Conservation (phyloP, 2,797 vertebrate genomes). For the Ctenopoma kingsleyae region DNA sequence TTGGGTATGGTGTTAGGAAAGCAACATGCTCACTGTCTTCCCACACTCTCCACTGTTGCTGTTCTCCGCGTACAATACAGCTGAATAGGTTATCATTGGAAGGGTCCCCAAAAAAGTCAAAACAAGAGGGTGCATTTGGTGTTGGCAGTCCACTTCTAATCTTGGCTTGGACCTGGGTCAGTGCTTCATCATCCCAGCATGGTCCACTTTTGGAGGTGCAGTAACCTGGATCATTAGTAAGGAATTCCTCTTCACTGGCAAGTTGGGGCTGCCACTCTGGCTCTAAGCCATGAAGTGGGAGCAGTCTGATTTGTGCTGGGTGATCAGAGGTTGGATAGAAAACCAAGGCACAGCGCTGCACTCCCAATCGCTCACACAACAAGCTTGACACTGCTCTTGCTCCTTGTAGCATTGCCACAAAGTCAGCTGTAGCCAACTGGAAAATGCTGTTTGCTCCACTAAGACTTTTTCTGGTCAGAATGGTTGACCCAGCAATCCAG, state of each 20-base stretch:
- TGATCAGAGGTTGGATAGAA: constrained; percentile 68
- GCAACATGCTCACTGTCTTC: constrained; percentile 85
- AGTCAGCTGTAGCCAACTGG: constrained; percentile 75
- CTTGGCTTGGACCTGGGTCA: constrained; percentile 74
- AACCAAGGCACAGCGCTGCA: constrained; percentile 83
- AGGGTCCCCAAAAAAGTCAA: constrained; percentile 78
- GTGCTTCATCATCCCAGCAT: constrained; percentile 69
- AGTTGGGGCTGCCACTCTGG: constrained; percentile 79
- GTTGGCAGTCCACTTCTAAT: constrained; percentile 79
- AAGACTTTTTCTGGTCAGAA: constrained; percentile 79
- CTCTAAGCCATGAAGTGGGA: constrained; percentile 83
- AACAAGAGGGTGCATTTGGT: constrained; percentile 78
- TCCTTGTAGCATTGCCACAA: constrained; percentile 73
- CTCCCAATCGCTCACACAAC: constrained; percentile 76
- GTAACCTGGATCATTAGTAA: constrained; percentile 76
- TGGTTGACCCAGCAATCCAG: constrained; percentile 83
- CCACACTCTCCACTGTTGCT: constrained; percentile 87
- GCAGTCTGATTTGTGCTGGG: constrained; percentile 76
- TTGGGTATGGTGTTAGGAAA: constrained; percentile 86
- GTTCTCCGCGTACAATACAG: constrained; percentile 83
- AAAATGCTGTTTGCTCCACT: constrained; percentile 83
- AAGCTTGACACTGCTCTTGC: constrained; percentile 78
- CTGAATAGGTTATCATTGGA: constrained; percentile 77
- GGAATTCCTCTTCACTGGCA: constrained; percentile 77
- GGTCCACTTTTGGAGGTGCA: constrained; percentile 85